phyloP scores from a whole-genome alignment of 2,797 vertebrate species.

The Hemibagrus guttatus region DNA sequence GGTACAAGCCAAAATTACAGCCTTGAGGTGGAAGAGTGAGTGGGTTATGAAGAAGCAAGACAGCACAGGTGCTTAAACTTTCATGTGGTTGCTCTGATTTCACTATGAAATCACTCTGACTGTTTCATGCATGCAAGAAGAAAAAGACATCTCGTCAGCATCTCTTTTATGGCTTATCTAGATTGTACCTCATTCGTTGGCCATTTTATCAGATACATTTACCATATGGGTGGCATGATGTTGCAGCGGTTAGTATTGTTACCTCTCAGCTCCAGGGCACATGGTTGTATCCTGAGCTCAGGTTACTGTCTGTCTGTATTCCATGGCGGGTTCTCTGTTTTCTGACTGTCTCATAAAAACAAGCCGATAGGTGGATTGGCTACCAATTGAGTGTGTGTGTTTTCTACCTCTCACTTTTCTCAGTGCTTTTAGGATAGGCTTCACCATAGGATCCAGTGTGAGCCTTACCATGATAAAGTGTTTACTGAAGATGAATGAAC shows the following conservation, averaged over 20 bases:
- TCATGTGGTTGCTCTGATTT: slow-evolving; percentile 35
- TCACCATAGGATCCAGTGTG: not conserved
- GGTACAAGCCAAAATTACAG: slow-evolving; percentile 33
- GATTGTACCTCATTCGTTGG: not conserved
- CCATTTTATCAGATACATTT: not conserved
- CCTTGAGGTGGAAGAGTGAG: slow-evolving; percentile 24
- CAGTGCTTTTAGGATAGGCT: not conserved
- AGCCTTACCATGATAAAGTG: not conserved
- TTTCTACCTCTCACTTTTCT: not conserved
- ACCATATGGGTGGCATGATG: not conserved
- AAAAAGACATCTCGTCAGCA: not conserved
- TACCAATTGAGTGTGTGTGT: not conserved
- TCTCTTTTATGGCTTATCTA: not conserved
- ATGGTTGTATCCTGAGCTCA: not conserved
- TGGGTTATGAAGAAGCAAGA: slow-evolving; percentile 26
- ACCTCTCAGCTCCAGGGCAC: not conserved
- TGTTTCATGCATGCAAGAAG: not conserved
- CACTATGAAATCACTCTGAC: not conserved
- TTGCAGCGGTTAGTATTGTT: not conserved
- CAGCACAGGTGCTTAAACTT: not conserved
- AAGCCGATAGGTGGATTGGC: not conserved
- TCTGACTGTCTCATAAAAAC: not conserved
- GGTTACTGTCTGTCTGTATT: not conserved
- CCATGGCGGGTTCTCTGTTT: not conserved
- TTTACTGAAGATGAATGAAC: not conserved